Evolutionary conservation across 2,113 vertebrate genomes (phyloP).

Genomic region (Ploceus nigricollis): DNA sequence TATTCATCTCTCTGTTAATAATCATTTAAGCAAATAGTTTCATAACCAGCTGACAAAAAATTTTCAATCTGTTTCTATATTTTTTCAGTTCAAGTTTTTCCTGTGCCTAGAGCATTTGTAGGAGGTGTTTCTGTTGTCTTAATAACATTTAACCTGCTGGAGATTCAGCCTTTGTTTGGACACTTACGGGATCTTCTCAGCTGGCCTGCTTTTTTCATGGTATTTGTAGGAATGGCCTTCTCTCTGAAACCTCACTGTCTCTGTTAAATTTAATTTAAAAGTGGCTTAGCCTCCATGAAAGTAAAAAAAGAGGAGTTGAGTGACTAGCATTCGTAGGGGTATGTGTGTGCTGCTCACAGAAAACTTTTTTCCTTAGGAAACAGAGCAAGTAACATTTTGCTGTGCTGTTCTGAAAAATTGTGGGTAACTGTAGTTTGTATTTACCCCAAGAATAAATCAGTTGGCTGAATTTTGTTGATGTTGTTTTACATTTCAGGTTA

Average conservation of each 20-base stretch:
- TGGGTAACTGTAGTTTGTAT: neutral
- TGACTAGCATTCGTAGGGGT: rapidly evolving
- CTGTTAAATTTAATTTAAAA: neutral
- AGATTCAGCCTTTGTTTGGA: neutral
- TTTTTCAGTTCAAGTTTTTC: neutral
- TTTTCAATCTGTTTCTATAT: neutral
- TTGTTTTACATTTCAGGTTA: neutral
- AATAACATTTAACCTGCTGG: neutral
- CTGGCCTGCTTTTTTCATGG: neutral
- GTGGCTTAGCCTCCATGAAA: neutral
- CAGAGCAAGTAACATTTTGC: neutral
- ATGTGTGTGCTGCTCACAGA: neutral
- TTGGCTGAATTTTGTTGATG: neutral
- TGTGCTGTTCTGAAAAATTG: neutral
- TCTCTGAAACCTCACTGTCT: neutral
- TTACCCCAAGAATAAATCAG: neutral
- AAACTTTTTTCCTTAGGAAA: neutral
- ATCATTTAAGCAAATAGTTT: neutral
- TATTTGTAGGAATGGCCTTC: neutral
- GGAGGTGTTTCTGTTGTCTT: neutral
- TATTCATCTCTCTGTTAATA: neutral
- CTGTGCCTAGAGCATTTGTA: neutral
- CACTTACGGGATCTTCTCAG: neutral
- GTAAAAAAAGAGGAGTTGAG: neutral
- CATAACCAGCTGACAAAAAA: neutral